Conservation (phyloP, 1,140 invertebrate genomes). For the Lucilia sericata region DNA sequence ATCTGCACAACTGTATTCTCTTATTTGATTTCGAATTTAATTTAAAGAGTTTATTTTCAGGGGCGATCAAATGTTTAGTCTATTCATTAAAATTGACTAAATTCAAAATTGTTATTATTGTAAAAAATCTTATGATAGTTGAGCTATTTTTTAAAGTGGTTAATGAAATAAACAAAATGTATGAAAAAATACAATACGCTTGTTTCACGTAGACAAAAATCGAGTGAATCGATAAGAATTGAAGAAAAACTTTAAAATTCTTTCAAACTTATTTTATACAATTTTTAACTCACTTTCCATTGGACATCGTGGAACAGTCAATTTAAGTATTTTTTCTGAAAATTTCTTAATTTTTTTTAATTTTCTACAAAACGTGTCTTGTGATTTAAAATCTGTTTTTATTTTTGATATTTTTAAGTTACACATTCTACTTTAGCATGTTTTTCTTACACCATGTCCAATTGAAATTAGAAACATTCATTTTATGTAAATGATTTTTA, state of each 20-base stretch:
- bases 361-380: conserved; percentile 18
- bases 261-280: too few species aligned
- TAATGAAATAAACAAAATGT: not conserved
- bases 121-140: not conserved
- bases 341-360: not conserved
- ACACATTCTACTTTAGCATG: not conserved
- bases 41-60: not conserved
- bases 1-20: not conserved
- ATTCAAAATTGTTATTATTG: not conserved
- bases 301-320: too few species aligned
- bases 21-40: too few species aligned
- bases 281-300: too few species aligned
- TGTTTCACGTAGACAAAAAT: too few species aligned
- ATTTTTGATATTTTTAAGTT: not conserved
- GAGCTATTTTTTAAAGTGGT: not conserved
- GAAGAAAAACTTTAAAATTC: too few species aligned
- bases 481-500: too few species aligned
- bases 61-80: not conserved
- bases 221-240: too few species aligned
- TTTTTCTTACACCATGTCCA: not conserved
- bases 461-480: not conserved
- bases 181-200: not conserved
- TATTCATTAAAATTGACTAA: not conserved
- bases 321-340: too few species aligned
- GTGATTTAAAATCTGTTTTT: not conserved